Percentiles rank a stretch among this genome's conserved stretches.
Evolutionary conservation across 1,140 invertebrate species (phyloP).

Genomic region (Scaptomyza montana): DNA sequence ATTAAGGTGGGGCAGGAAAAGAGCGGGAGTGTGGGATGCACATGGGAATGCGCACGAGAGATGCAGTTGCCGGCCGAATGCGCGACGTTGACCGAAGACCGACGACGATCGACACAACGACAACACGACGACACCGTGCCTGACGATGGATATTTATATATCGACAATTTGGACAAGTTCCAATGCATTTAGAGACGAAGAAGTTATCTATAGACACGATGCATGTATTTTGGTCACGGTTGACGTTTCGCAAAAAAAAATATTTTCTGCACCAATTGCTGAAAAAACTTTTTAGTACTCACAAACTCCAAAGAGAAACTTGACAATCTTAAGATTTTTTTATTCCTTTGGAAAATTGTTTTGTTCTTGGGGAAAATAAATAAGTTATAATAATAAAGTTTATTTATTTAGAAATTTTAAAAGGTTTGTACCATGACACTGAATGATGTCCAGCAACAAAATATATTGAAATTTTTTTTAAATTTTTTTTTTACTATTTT

Average conservation of each 20-base stretch:
- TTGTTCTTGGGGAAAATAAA: too few relatives aligned
- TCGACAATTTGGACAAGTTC: conserved; percentile 79
- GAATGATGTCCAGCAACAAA: too few relatives aligned
- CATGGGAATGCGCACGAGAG: conserved; percentile 35
- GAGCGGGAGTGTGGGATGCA: conserved; percentile 9
- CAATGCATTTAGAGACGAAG: conserved; percentile 76
- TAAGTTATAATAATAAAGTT: too few relatives aligned
- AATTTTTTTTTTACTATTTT: too few relatives aligned
- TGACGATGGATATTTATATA: conserved; percentile 82
- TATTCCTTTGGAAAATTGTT: too few relatives aligned
- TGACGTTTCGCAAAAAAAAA: conserved; percentile 63
- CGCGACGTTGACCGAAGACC: conserved; percentile 32
- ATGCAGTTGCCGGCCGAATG: conserved; percentile 38
- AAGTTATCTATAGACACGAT: conserved; percentile 79
- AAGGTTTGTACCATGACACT: too few relatives aligned
- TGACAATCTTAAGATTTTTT: too few relatives aligned
- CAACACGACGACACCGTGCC: conserved; percentile 13
- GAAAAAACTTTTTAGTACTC: background rate
- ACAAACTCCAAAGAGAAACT: background rate
- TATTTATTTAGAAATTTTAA: too few relatives aligned
- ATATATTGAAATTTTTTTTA: too few relatives aligned
- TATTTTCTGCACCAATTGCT: conserved; percentile 74
- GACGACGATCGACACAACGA: background rate
- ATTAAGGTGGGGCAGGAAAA: background rate
- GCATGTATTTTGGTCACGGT: conserved; percentile 80